Conservation (phyloP, 2,888 invertebrate species). For the Liodrosophila aerea region DNA sequence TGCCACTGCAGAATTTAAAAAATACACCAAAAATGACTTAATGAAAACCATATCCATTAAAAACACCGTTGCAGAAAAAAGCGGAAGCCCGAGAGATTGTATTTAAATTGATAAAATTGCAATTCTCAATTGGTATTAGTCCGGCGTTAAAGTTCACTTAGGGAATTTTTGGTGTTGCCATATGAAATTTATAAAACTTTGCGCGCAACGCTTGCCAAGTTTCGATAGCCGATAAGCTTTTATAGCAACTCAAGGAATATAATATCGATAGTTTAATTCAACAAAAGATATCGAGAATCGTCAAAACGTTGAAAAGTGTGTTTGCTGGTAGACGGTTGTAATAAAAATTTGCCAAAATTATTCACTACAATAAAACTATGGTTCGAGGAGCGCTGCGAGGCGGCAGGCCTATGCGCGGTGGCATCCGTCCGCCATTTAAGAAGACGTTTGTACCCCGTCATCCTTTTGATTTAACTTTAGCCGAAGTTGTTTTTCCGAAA, state of each 20-base stretch:
- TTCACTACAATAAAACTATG: slow-evolving; percentile 83
- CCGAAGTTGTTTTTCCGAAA: slow-evolving; percentile 93
- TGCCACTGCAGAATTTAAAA: background rate
- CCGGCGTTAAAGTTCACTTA: no score
- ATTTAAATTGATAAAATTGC: no score
- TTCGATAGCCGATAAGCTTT: background rate
- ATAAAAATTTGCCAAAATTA: slow-evolving; percentile 48
- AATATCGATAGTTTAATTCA: no score
- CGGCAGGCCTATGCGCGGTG: slow-evolving; percentile 86
- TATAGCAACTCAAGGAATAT: no score
- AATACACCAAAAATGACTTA: no score
- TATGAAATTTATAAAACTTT: no score
- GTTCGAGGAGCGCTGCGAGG: slow-evolving; percentile 88
- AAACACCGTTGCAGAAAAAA: no score
- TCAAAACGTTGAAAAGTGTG: slow-evolving; percentile 2
- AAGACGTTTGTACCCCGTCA: slow-evolving; percentile 88
- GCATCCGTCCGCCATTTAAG: slow-evolving; percentile 87
- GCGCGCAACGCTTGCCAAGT: background rate
- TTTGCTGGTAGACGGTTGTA: slow-evolving; percentile 5
- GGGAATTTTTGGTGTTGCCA: no score
- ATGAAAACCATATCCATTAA: no score
- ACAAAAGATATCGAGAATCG: background rate
- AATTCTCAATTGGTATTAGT: no score
- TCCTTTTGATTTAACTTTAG: slow-evolving; percentile 93
- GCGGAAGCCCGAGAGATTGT: no score